phyloP scores from a whole-genome alignment of 2,113 vertebrate species.

The Rafetus swinhoei region DNA sequence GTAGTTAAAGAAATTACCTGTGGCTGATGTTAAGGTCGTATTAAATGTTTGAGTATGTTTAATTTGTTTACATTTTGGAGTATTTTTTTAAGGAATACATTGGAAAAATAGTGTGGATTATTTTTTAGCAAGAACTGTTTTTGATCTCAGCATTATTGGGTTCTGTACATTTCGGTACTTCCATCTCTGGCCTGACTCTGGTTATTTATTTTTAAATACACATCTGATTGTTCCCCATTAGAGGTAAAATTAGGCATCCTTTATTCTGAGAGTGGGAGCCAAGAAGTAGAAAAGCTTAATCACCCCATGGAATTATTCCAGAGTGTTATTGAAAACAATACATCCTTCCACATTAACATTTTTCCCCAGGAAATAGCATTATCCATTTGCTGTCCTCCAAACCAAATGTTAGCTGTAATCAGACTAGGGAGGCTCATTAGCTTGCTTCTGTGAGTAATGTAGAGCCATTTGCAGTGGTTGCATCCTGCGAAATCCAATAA shows the following conservation, averaged over 20 bases:
- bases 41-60: accelerated
- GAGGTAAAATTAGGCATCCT: slow-evolving; percentile 14
- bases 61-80: not conserved
- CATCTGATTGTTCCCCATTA: not conserved
- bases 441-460: slow-evolving; percentile 54
- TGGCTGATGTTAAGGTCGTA: not conserved
- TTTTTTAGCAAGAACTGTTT: not conserved
- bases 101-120: not conserved
- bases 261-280: slow-evolving; percentile 53
- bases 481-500: slow-evolving; percentile 77
- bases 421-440: slow-evolving; percentile 69
- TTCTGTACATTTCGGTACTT: not conserved
- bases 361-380: slow-evolving; percentile 72
- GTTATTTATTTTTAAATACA: accelerated
- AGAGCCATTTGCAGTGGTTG: slow-evolving; percentile 68
- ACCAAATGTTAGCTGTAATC: slow-evolving; percentile 59
- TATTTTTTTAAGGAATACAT: not conserved
- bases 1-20: not conserved
- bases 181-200: not conserved
- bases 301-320: slow-evolving; percentile 55
- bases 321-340: slow-evolving; percentile 60
- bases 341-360: slow-evolving; percentile 58
- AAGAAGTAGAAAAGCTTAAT: slow-evolving; percentile 47
- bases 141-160: not conserved
- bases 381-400: slow-evolving; percentile 67